These are phyloP conservation scores for Bambusicola thoracicus DNA, from an alignment of 2,113 vertebrate species.

Conservation along the genomic window DNA sequence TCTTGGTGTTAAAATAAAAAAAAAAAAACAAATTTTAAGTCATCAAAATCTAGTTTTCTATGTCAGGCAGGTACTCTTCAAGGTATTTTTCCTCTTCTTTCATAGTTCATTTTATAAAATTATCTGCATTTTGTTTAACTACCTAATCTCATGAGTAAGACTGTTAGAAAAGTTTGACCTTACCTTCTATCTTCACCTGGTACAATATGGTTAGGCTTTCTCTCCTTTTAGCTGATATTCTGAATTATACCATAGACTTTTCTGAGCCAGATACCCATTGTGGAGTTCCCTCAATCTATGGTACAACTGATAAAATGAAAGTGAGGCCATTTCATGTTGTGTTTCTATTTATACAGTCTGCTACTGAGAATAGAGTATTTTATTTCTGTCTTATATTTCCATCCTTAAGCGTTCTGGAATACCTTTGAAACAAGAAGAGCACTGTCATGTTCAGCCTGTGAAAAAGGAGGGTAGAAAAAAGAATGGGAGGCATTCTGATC, in stretches of 20 bases:
- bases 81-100: background rate
- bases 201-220: background rate
- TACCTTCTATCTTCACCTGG: background rate
- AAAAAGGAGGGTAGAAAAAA: background rate
- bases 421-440: background rate
- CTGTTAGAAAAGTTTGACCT: background rate
- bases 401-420: background rate
- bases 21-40: background rate
- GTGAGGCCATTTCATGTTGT: background rate
- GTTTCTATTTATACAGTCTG: background rate
- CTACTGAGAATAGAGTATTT: background rate
- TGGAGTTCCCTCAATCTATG: background rate
- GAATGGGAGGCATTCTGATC: background rate
- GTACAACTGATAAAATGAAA: background rate
- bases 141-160: background rate
- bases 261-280: background rate
- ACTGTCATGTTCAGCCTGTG: background rate
- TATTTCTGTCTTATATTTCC: background rate
- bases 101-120: background rate
- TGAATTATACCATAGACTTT: background rate
- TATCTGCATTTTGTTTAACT: background rate
- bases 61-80: fast-evolving
- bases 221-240: background rate
- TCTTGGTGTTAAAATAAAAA: background rate
- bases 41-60: background rate